Base-by-base conservation (phyloP, 2,888 invertebrate species). In the Diarsia mendica region DNA sequence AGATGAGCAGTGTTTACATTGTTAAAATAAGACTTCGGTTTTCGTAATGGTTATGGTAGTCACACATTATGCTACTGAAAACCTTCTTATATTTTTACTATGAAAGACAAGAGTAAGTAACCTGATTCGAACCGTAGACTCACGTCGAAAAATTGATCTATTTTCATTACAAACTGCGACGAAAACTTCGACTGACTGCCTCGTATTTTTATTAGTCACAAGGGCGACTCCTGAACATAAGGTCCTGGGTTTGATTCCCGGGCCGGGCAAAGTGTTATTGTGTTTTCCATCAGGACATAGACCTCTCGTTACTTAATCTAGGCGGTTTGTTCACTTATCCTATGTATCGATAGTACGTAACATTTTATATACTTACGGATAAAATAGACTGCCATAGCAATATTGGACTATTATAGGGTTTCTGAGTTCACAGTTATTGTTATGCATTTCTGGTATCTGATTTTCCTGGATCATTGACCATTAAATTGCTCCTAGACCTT, bases 1-100 rank as follows among this genome's bases (percentile, higher is more conserved):
- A 69, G 67, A 73, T 79, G 74, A 68, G 70, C 61, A 44, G 44
- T 20, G 72, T 71, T 70, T 15, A 64, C 55, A 68, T 71, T 74
- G 39, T 77, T 23, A 8, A 68, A 69, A 66, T 66, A 75, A 51
- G 18, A n/a, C 53, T 48, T 23, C 13, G 23, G 13, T n/a, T 68
- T 48, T 20, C 20, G n/a, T 46, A 18, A 33, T 13, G 20, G 13
- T 15, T 28, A 20, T 23, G 33, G 6, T 20, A 20, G 48, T 10
- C 20, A 11, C 39, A 39, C 46, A 23, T 44, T 28, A 23, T 15
- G 20, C 8, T 20, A 28, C 20, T 28, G 46, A 68, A 23, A 4
- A 53, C 58, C 28, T 28, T 15, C 15, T 15, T 15, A 6, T 8
- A 15, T 28, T 28, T 58, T 28, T 10, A 28, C 8, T 23, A 15